A percentile compares a stretch with the other conserved stretches of the same genome.
Conservation (phyloP, 64 coral and sea anemone genomes). For the Actinia equina region DNA sequence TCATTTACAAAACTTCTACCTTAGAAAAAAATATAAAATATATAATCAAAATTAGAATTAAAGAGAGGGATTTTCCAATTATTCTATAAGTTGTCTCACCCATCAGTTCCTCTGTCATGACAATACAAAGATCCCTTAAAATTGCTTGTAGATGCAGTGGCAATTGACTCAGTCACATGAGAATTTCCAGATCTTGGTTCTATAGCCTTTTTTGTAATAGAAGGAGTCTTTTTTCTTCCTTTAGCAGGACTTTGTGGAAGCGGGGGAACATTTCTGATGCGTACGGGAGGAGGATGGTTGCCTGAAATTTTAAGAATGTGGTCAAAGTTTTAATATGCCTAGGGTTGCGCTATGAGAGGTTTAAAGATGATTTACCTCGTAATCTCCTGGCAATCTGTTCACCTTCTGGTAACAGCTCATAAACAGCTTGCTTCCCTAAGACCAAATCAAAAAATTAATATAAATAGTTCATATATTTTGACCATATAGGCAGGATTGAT, state of each 20-base stretch:
- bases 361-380: background rate
- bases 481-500: no score
- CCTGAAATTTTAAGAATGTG: background rate
- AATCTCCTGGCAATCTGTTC: slow-evolving; percentile 3
- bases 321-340: background rate
- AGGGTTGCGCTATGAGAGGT: no score
- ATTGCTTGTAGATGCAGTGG: background rate
- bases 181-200: background rate
- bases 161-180: background rate
- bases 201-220: background rate
- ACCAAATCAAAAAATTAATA: no score
- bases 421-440: slow-evolving; percentile 14
- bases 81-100: background rate
- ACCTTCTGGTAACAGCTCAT: slow-evolving; percentile 14
- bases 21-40: no score
- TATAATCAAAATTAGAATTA: no score
- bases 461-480: no score
- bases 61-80: no score
- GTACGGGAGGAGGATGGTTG: background rate
- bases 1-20: no score
- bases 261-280: background rate
- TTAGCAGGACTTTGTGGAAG: slow-evolving; percentile 14
- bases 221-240: background rate
- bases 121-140: slow-evolving; percentile 11
- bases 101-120: slow-evolving; percentile 13